Percentiles rank a stretch among this genome's conserved stretches.
phyloP scores from a whole-genome alignment of 1,140 invertebrate genomes.

The Trachelipus rathkii region DNA sequence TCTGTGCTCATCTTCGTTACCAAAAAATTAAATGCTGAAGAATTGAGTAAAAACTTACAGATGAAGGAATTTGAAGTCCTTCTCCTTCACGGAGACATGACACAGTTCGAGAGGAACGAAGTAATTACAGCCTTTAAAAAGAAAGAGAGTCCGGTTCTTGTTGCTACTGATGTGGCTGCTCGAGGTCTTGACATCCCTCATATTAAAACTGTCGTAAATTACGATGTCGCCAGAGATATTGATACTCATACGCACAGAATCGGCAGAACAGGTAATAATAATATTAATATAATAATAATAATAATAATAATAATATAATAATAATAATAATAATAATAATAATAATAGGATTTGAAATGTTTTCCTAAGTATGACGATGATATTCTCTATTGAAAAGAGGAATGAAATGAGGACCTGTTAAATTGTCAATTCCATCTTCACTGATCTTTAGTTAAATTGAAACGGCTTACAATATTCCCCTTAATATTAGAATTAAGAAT shows the following conservation, averaged over 20 bases:
- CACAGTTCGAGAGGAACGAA: slow-evolving; percentile 94
- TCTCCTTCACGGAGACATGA: slow-evolving; percentile 88
- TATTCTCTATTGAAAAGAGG: too few relatives aligned
- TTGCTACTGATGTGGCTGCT: slow-evolving; percentile 99
- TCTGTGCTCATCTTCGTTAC: slow-evolving; percentile 97
- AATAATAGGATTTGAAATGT: too few relatives aligned
- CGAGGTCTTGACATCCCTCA: slow-evolving; percentile 96
- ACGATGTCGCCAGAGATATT: slow-evolving; percentile 94
- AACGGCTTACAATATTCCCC: too few relatives aligned
- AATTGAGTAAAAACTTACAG: slow-evolving; percentile 85
- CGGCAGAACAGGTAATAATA: slow-evolving; percentile 74
- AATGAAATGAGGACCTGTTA: too few relatives aligned
- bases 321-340: too few relatives aligned
- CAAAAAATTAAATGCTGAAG: slow-evolving; percentile 91
- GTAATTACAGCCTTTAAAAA: slow-evolving; percentile 92
- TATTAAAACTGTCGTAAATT: slow-evolving; percentile 95
- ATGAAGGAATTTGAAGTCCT: slow-evolving; percentile 82
- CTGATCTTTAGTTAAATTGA: too few relatives aligned
- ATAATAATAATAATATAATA: too few relatives aligned
- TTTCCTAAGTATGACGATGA: too few relatives aligned
- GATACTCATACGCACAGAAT: slow-evolving; percentile 98
- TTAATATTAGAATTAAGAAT: too few relatives aligned
- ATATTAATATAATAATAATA: too few relatives aligned
- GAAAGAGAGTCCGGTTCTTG: slow-evolving; percentile 81
- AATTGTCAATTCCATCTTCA: too few relatives aligned